Base-by-base conservation (phyloP, 1,140 invertebrate species). In the Colletes latitarsis region DNA sequence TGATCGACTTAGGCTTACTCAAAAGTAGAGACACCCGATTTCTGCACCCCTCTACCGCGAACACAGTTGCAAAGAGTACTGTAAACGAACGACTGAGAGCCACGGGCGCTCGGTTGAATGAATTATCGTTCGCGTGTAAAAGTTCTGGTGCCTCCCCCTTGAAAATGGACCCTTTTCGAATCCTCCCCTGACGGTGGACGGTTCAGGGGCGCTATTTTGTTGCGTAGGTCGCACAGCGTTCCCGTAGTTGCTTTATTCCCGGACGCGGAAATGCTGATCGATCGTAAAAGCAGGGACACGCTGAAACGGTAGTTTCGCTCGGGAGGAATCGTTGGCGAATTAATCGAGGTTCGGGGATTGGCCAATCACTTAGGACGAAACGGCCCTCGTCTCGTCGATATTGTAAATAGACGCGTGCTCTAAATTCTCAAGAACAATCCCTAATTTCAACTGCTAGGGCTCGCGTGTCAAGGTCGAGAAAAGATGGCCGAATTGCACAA, bases 121-220 rank as follows among this genome's bases (percentile, higher is more conserved):
- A 62, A 62, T 81, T 62, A 68, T 84, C 74, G 83, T 72, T 85
- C 77, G 76, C 72, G 60, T 58, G 57, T 52, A 43, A 55, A 67
- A 39, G 43, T 58, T 46, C 19, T 71, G 30, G 30, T 78, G 43
- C 43, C 60, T 6, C 41, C 46, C 55, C 55, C 70, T 41, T 69
- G 57, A 53, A 85, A 71, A 84, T 81, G 53, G 78, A 85, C 82
- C 77, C 83, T 84, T 73, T 75, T 75, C 68, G 57, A 80, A 43
- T 63, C 55, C 69, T 64, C 77, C 82, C 73, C 68, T 72, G 19
- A 57, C 19, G 49, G 57, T 69, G 30, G 30, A 30, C 30, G 30
- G 30, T 30, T 30, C 30, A 30, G 4, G 68, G 68, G 68, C 21
- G 41, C 76, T 14, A 17, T 63, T 63, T 72, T 30, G 66, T 69